A percentile compares a stretch with the other conserved stretches of the same genome.
Conservation (phyloP, 2,113 vertebrate species). For the Bubalus kerabau region DNA sequence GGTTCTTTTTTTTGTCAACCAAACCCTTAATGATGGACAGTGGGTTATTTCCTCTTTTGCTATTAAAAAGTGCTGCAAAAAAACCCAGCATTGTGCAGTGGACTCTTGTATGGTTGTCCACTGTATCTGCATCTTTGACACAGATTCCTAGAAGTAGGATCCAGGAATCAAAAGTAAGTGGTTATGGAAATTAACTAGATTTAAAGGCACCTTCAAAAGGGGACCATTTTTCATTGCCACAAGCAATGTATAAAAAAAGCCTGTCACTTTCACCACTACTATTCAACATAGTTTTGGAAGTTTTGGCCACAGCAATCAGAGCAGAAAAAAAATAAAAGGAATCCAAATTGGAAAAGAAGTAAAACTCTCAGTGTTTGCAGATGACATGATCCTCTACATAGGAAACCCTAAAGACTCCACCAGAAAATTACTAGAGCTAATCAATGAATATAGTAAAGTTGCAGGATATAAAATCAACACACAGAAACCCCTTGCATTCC, state of each 20-base stretch:
- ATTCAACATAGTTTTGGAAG: too few species aligned
- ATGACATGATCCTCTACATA: too few species aligned
- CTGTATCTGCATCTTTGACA: not conserved
- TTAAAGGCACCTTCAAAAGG: not conserved
- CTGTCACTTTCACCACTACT: too few species aligned
- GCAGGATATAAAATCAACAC: too few species aligned
- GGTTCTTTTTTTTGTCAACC: not conserved
- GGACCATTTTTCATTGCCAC: not conserved
- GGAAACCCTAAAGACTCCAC: too few species aligned
- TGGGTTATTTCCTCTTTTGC: not conserved
- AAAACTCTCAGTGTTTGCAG: too few species aligned
- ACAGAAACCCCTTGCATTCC: too few species aligned
- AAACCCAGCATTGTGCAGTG: not conserved
- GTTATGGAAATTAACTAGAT: not conserved
- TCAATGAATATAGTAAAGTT: too few species aligned
- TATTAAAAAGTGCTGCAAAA: not conserved
- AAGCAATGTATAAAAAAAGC: not conserved
- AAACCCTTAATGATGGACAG: not conserved
- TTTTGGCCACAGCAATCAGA: too few species aligned
- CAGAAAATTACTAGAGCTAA: too few species aligned
- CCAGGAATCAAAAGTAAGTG: not conserved
- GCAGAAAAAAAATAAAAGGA: too few species aligned
- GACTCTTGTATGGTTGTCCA: not conserved
- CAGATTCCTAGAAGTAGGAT: not conserved
- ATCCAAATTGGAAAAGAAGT: too few species aligned